Evolutionary conservation across 2,888 invertebrate species (phyloP).

Genomic region (Lamproptera curius): DNA sequence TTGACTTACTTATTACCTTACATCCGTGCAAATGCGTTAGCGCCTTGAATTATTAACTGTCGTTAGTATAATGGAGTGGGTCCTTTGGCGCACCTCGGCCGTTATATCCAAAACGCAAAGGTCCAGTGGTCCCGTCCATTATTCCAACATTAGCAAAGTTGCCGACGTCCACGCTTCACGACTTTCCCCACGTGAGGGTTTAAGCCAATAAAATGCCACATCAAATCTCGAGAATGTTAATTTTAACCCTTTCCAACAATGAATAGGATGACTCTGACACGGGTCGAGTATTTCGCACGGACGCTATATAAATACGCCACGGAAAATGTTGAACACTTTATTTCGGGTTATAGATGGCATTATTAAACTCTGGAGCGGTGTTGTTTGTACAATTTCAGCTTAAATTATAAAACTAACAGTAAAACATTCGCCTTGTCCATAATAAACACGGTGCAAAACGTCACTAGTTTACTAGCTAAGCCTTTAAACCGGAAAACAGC

Average conservation of each 20-base stretch:
- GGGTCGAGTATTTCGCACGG: slow-evolving; percentile 27
- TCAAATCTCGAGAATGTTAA: slow-evolving; percentile 44
- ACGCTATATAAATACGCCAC: slow-evolving; percentile 1
- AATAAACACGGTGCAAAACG: no score
- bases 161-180: slow-evolving; percentile 45
- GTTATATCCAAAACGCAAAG: slow-evolving; percentile 17
- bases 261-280: slow-evolving; percentile 39
- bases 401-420: no score
- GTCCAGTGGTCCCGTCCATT: slow-evolving; percentile 38
- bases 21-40: slow-evolving; percentile 7
- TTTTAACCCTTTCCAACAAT: slow-evolving; percentile 48
- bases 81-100: slow-evolving; percentile 10
- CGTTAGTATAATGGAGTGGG: slow-evolving; percentile 18
- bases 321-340: neutral
- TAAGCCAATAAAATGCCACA: slow-evolving; percentile 47
- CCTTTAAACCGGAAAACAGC: no score
- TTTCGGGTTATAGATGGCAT: neutral
- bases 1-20: no score
- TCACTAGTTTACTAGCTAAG: no score
- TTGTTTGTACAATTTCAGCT: no score
- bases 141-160: slow-evolving; percentile 63
- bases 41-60: slow-evolving; percentile 2
- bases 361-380: no score
- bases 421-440: no score
- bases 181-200: slow-evolving; percentile 47